Conservation (phyloP, 2,888 invertebrate species). For the Campoletis raptor region DNA sequence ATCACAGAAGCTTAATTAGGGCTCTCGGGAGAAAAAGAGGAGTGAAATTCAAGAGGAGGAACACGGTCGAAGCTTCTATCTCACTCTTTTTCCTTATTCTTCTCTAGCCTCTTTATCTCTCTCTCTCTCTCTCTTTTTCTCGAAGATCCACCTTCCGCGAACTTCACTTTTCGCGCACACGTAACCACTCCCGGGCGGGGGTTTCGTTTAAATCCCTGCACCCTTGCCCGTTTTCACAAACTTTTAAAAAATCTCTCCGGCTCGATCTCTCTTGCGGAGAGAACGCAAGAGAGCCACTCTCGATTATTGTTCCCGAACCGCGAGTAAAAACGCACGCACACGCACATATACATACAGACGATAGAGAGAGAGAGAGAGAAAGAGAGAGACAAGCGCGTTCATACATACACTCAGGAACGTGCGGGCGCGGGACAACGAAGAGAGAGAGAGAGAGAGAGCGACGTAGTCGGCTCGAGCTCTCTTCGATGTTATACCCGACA, state of each 20-base stretch:
- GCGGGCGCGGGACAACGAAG: slow-evolving; percentile 47
- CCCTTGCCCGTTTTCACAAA: slow-evolving; percentile 38
- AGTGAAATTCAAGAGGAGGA: slow-evolving; percentile 36
- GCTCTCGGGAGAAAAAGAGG: slow-evolving; percentile 6
- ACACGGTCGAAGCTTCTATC: slow-evolving; percentile 43
- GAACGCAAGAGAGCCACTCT: slow-evolving; percentile 31
- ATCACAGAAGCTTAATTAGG: slow-evolving; percentile 54
- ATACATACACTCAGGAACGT: slow-evolving; percentile 28
- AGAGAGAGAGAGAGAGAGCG: slow-evolving; percentile 70
- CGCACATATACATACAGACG: slow-evolving; percentile 5
- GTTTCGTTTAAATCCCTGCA: slow-evolving; percentile 42
- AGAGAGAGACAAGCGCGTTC: slow-evolving; percentile 24
- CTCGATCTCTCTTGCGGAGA: slow-evolving; percentile 35
- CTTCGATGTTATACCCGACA: slow-evolving; percentile 75
- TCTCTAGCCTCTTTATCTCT: slow-evolving; percentile 47
- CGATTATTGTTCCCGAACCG: slow-evolving; percentile 56
- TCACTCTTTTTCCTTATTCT: slow-evolving; percentile 44
- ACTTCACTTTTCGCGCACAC: slow-evolving; percentile 67
- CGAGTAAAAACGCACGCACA: slow-evolving; percentile 39
- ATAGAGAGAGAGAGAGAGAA: too few species aligned
- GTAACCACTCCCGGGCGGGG: slow-evolving; percentile 60
- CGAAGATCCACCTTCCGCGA: slow-evolving; percentile 59
- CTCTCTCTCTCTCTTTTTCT: slow-evolving; percentile 57
- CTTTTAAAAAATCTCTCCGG: slow-evolving; percentile 24
- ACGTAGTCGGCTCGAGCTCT: slow-evolving; percentile 69